Base-by-base conservation (phyloP, 2,888 invertebrate genomes). In the Caenorhabditis parvicauda region DNA sequence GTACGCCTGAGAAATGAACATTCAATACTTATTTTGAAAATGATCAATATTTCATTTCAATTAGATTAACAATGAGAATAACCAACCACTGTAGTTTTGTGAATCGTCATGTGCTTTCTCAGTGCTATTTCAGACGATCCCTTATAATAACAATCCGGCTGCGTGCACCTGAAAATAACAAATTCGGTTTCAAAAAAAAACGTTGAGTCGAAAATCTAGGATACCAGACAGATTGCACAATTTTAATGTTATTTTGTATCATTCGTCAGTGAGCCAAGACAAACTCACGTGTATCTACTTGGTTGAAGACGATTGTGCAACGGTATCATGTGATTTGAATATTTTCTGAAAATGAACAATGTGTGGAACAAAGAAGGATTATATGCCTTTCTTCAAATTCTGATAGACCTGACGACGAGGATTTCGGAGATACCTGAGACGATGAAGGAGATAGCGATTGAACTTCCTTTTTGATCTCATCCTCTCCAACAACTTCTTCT, bases 71-170 rank as follows among this genome's bases (percentile, higher is more conserved):
- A 9, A 12, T n/a, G 35, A n/a, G n/a, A n/a, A n/a, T n/a, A n/a
- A n/a, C n/a, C n/a, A n/a, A n/a, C n/a, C n/a, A n/a, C n/a, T n/a
- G n/a, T n/a, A n/a, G n/a, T n/a, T n/a, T n/a, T n/a, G 41, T 62
- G 62, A 0, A 52, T 45, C 24, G 49, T 39, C 44, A 54, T 58
- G 38, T 68, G 68, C 25, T 64, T 62, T 24, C 57, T 44, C 35
- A 68, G 53, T n/a, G 65, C 59, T 29, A 54, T 27, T 21, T 60
- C 63, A 5, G 62, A 55, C 2, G 59, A 43, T 17, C 68, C 68
- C 21, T 65, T 45, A 64, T 65, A 68, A 25, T 47, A 65, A 47
- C 68, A 68, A 35, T 68, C 68, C 37, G 54, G 52, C 37, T 68
- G 64, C 6, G 63, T 53, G 41, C 68, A 68, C 21, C 64, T 67